Conservation (phyloP, 2,888 invertebrate genomes). For the Mesorhabditis sp. region DNA sequence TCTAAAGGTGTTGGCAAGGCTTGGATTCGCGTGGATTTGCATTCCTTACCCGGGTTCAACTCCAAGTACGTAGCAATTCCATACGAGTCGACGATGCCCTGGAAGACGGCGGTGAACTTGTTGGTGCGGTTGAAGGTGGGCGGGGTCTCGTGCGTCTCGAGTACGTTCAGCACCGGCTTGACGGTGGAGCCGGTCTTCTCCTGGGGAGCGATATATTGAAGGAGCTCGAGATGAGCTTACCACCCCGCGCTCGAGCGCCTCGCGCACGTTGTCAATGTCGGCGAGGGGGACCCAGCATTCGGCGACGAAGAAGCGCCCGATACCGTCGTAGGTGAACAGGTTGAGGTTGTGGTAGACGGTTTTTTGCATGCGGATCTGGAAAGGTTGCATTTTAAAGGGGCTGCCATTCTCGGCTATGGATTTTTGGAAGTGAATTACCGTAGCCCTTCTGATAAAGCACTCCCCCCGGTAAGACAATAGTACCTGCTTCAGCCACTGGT, state of each 20-base stretch:
- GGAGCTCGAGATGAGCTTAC: slow-evolving; percentile 62
- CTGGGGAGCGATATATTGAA: not conserved
- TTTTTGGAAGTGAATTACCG: not conserved
- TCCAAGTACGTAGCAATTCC: slow-evolving; percentile 92
- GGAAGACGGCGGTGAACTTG: slow-evolving; percentile 86
- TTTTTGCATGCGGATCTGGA: slow-evolving; percentile 85
- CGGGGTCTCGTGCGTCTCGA: slow-evolving; percentile 82
- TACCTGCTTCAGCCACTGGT: slow-evolving; percentile 85
- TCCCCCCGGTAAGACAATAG: too few relatives aligned
- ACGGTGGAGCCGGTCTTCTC: slow-evolving; percentile 77
- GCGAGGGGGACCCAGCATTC: slow-evolving; percentile 92
- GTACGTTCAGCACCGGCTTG: slow-evolving; percentile 89
- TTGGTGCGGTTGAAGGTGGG: slow-evolving; percentile 94
- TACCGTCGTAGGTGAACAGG: slow-evolving; percentile 96
- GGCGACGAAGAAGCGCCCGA: slow-evolving; percentile 95
- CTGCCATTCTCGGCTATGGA: not conserved
- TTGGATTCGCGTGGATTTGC: not conserved
- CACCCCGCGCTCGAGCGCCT: slow-evolving; percentile 85
- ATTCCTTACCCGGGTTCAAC: slow-evolving; percentile 81
- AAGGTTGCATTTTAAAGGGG: not conserved
- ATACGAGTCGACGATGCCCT: slow-evolving; percentile 89
- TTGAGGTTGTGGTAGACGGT: slow-evolving; percentile 97
- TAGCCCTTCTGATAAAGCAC: not conserved
- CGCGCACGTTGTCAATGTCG: slow-evolving; percentile 84
- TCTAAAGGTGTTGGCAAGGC: not conserved